Evolutionary conservation across 2,113 vertebrate species (phyloP), one percentile per base, ranked within the genome.

Genomic region (Noctilio leporinus): DNA sequence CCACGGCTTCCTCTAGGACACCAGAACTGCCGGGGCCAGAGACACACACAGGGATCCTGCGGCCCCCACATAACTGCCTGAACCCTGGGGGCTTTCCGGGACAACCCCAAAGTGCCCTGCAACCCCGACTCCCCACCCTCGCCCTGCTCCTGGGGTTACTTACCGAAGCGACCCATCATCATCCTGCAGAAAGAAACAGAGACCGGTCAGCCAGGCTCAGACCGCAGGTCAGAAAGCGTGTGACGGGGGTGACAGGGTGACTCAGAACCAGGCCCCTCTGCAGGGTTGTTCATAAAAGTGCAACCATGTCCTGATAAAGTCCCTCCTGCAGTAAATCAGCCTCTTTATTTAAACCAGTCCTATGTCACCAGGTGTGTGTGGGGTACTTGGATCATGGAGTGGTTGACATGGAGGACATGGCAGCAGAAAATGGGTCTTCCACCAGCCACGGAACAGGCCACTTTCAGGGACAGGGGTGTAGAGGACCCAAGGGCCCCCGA

Each of bases 121-220:
- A 1, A 22, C 59, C 83, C 33, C 51, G 10, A 5, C 0, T 16
- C 28, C 69, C 89, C 43, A n/a, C 26, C 2, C 7, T 43, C 17
- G 15, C 28, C 47, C 43, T 14, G 1, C 8, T 12, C 59, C 64
- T 0, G 2, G 40, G 4, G 28, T 57, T 94, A 99, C 99, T 99
- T 89, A 99, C 99, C 99, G 94, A 99, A 99, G 92, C 99, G 98
- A 84, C 99, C 99, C 98, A 99, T 98, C 99, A 99, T 99, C 98
- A 99, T 98, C 98, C 99, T 99, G 98, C 43, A 98, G 98, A 78
- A 85, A 98, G 47, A 98, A 98, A 91, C 57, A 96, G 96, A 91
- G 33, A 76, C 15, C 33, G 5, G 5, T 95, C 49, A 91, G 55
- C 62, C 2, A 5, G 24, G 1, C 47, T 30, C 38, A 24, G 3